Conservation (phyloP, 2,888 invertebrate species). For the Eudasyphora cyanicolor region DNA sequence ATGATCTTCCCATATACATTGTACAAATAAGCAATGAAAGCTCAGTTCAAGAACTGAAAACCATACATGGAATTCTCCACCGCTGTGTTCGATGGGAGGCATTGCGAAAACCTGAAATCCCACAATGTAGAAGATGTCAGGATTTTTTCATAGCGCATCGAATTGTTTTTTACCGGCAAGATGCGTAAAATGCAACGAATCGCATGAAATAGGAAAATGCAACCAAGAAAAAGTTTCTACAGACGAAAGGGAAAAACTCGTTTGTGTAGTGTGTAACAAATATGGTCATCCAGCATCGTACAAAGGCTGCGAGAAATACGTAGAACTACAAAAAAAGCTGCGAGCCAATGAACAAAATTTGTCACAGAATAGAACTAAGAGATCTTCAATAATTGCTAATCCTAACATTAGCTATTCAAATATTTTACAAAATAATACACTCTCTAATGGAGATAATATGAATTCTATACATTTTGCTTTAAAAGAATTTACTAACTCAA, state of each 20-base stretch:
- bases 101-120: neutral
- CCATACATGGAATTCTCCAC: too few species aligned
- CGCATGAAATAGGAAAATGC: too few species aligned
- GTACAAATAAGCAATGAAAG: too few species aligned
- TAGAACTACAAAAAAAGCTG: neutral
- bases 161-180: conserved; percentile 1
- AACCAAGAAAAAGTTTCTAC: too few species aligned
- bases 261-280: too few species aligned
- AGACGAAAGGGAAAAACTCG: too few species aligned
- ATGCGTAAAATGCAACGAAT: too few species aligned
- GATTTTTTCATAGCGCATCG: conserved; percentile 17
- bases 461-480: neutral
- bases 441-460: neutral
- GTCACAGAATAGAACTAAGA: neutral
- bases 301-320: too few species aligned
- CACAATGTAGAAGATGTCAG: conserved; percentile 24
- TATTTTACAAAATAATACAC: conserved; percentile 9
- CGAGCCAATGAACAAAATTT: neutral
- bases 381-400: neutral
- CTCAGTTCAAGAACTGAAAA: too few species aligned
- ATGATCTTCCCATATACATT: conserved; percentile 11
- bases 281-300: too few species aligned
- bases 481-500: conserved; percentile 16
- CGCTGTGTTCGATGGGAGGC: neutral
- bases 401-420: neutral